Base-by-base conservation (phyloP, 2,888 invertebrate species). In the Diarsia dahlii region DNA sequence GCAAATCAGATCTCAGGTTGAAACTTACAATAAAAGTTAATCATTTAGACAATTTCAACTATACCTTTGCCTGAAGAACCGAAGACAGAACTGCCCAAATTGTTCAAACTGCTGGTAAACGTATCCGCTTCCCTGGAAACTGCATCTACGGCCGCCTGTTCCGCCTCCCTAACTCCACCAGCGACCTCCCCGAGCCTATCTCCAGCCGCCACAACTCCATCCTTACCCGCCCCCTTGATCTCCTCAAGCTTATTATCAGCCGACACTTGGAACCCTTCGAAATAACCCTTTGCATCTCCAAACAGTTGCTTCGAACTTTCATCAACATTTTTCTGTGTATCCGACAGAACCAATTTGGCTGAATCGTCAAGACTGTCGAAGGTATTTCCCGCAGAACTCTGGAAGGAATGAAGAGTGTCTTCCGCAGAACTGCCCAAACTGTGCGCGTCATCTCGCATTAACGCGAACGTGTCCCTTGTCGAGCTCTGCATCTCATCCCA, bases 11-110 rank as follows among this genome's bases (percentile, higher is more conserved):
- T 23, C 3, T 15, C 28, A 28, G 28, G 13, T 20, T 1, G 6
- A 1, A 70, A 34, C 18, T 34, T n/a, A 46, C 13, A 18, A 18
- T n/a, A 12, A 6, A 34, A 58, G 23, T 0, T 2, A 45, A 28
- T 28, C 2, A 68, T n/a, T 54, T 54, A 54, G n/a, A 56, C 0
- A 56, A 54, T 54, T 28, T 45, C 10, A 63, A 81, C 84, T 82
- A 3, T 84, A 96, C 96, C 96, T 95, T 96, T 96, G 74, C 96
- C 96, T 85, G 96, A 95, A 89, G 94, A 93, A 86, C 96, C 95
- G 88, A 96, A 95, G 66, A 96, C 94, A 6, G 95, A 94, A 88
- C 93, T 96, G 84, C 96, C 96, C 90, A 96, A 92, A 90, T 96
- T 94, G 81, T 96, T 96, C 76, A 96, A 91, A 88, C 90, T 95